A percentile compares a stretch with the other conserved stretches of the same genome.
Evolutionary conservation across 2,888 invertebrate genomes (phyloP).

Genomic region (Sarcophaga caerulescens): DNA sequence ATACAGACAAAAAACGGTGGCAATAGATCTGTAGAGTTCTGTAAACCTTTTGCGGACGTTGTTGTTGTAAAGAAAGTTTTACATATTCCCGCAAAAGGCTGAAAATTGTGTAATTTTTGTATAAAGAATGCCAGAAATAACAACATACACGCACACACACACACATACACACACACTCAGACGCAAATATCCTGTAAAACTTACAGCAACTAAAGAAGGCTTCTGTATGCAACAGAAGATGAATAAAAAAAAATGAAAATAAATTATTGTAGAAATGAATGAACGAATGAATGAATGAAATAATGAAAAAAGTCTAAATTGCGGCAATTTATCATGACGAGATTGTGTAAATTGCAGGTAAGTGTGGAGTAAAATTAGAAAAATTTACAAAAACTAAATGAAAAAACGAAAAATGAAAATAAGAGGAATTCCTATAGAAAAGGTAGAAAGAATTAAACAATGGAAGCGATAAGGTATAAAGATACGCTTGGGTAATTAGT

Average conservation of each 20-base stretch:
- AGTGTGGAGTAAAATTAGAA: slow-evolving; percentile 45
- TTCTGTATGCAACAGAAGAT: background rate
- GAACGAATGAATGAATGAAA: slow-evolving; percentile 30
- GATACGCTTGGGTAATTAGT: slow-evolving; percentile 52
- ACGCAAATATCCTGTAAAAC: background rate
- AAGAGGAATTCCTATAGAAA: background rate
- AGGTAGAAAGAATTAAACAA: slow-evolving; percentile 36
- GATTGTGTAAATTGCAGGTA: slow-evolving; percentile 62
- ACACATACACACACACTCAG: background rate
- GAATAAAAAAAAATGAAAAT: background rate
- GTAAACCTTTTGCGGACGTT: background rate
- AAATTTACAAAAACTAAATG: background rate
- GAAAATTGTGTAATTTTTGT: slow-evolving; percentile 16
- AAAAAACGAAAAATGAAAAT: background rate
- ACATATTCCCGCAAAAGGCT: slow-evolving; percentile 1
- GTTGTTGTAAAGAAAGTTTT: background rate
- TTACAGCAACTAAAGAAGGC: background rate
- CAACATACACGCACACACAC: background rate
- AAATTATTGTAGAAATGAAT: background rate
- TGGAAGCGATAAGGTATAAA: slow-evolving; percentile 46
- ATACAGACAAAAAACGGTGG: background rate
- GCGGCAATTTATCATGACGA: slow-evolving; percentile 57
- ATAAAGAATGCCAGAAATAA: background rate
- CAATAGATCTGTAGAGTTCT: background rate
- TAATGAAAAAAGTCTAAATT: slow-evolving; percentile 47